Conservation (phyloP, 2,113 vertebrate genomes). For the Megalops atlanticus region DNA sequence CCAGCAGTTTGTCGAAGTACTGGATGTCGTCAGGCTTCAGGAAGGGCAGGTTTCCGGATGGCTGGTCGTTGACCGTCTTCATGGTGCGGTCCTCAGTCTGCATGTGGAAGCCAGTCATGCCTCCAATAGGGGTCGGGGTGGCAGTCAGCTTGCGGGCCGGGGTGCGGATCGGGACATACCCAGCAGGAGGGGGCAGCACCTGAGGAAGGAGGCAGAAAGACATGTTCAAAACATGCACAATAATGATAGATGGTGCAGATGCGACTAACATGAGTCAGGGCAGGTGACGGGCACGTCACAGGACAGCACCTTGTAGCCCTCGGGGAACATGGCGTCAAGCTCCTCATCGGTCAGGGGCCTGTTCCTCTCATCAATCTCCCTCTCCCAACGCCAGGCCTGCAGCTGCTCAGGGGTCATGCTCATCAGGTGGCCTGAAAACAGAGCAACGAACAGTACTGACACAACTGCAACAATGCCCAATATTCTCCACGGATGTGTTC, state of each 20-base stretch:
- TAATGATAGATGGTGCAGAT: background rate
- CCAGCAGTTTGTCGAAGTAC: constrained; percentile 97
- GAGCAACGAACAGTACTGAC: background rate
- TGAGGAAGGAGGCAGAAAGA: constrained; percentile 44
- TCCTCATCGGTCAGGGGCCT: constrained; percentile 96
- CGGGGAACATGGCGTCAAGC: constrained; percentile 97
- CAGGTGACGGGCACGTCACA: no score
- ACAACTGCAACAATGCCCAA: background rate
- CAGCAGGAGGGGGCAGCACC: constrained; percentile 95
- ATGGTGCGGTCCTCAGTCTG: constrained; percentile 91
- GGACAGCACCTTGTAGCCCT: constrained; percentile 89
- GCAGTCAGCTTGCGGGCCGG: constrained; percentile 94
- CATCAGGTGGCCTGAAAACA: constrained; percentile 88
- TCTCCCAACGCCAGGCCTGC: constrained; percentile 97
- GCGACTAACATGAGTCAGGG: background rate
- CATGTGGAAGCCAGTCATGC: constrained; percentile 99
- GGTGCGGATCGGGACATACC: constrained; percentile 96
- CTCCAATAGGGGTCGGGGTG: constrained; percentile 94
- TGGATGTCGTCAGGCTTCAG: constrained; percentile 98
- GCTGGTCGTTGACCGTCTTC: constrained; percentile 96
- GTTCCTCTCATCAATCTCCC: constrained; percentile 97
- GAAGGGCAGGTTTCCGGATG: constrained; percentile 97
- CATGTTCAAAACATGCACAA: background rate
- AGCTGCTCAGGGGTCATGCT: constrained; percentile 99
- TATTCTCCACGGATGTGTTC: no score